Base-by-base conservation (phyloP, 2,113 vertebrate genomes). In the Pterophyllum scalare region DNA sequence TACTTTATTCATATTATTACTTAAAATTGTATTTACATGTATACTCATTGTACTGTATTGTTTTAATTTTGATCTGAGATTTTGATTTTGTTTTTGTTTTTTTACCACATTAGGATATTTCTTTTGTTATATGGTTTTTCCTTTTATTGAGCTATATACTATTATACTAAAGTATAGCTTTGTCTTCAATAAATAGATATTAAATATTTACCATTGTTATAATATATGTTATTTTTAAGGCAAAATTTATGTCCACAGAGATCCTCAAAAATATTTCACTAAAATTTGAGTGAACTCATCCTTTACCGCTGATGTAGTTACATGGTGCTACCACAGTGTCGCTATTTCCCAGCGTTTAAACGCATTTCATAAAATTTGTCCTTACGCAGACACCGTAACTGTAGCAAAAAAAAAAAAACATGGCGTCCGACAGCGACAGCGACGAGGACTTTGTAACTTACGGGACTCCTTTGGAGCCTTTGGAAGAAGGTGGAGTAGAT, bases 381-480 rank as follows among this genome's bases (percentile, higher is more conserved):
- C 91, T 7, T 57, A 4, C 1, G 15, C 31, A 46, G 60, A 11
- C 13, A 5, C 94, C 84, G 89, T 95, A 88, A 54, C 75, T 20
- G 4, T 43, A 8, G 78, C 77, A n/a, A n/a, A n/a, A n/a, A n/a
- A n/a, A n/a, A n/a, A 79, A 94, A 49, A 72, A 92, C 82, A 97
- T 98, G 98, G 96, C 95, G 60, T 89, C n/a, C 1, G 94, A 89
- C 11, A 81, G 94, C 2, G 97, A 96, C 2, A 91, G 93, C 2
- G 96, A 96, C 0, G 96, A 96, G 74, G 97, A 97, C 59, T 89
- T 97, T 85, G 97, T 96, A 67, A 93, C 57, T 92, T 97, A 95
- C 19, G 97, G 97, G 11, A 96, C 90, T 1, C 89, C 96, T 35
- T 88, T 98, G 91, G 96, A 97, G 82, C 96, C 95, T 0, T 90